Evolutionary conservation across 2,888 invertebrate genomes (phyloP).

Genomic region (Drosophila quasianomalipes): DNA sequence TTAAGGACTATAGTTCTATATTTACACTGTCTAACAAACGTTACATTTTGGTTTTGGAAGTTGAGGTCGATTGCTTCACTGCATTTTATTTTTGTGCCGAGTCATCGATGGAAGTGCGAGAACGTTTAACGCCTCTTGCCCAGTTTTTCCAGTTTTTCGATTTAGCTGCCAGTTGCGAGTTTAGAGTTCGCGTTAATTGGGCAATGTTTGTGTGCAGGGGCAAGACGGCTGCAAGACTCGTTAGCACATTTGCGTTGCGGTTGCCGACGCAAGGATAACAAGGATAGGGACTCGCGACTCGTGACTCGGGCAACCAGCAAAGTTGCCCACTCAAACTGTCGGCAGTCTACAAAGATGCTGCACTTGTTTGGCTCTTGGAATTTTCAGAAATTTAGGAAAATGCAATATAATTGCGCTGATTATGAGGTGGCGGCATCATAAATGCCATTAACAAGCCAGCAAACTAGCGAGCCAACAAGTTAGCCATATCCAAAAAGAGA

Average conservation of each 20-base stretch:
- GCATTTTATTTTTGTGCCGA: conserved; percentile 49
- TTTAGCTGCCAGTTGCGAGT: conserved; percentile 33
- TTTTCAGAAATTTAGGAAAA: conserved; percentile 56
- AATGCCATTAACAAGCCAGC: conserved; percentile 73
- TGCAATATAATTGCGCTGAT: conserved; percentile 82
- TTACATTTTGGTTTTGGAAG: conserved; percentile 15
- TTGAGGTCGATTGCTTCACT: conserved; percentile 17
- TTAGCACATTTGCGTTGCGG: conserved; percentile 78
- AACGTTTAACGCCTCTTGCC: conserved; percentile 69
- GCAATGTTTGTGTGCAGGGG: conserved; percentile 56
- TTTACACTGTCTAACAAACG: conserved; percentile 15
- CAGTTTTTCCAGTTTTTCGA: conserved; percentile 20
- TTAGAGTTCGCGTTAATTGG: conserved; percentile 74
- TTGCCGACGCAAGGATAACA: conserved; percentile 59
- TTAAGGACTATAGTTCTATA: not conserved
- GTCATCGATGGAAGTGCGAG: conserved; percentile 71
- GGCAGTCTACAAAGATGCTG: conserved; percentile 67
- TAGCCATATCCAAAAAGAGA: conserved; percentile 15
- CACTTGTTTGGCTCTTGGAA: conserved; percentile 75
- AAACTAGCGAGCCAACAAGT: conserved; percentile 3
- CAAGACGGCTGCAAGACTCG: conserved; percentile 66
- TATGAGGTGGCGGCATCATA: conserved; percentile 66
- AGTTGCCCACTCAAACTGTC: conserved; percentile 31
- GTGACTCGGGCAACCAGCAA: conserved; percentile 5
- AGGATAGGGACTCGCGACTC: conserved; percentile 49